Base-by-base conservation (phyloP, 2,888 invertebrate species). In the Megastigmus dorsalis region DNA sequence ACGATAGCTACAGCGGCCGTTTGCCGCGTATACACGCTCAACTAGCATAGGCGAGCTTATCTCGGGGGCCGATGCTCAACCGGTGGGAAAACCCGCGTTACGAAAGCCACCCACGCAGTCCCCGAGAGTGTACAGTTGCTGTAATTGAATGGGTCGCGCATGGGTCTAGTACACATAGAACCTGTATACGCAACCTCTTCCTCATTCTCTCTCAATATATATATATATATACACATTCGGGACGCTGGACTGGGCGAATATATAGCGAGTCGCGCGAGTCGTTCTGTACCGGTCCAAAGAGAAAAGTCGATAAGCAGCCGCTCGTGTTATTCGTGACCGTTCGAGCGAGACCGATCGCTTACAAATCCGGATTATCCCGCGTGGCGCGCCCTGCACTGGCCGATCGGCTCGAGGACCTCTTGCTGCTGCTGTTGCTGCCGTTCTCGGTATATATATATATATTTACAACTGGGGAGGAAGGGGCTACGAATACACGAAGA, bases 361-460 rank as follows among this genome's bases (percentile, higher is more conserved):
- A 76, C 82, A 82, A 83, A 83, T 82, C 82, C 81, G 82, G 83
- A 84, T 83, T 82, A 84, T 83, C 83, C 81, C 69, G 45, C 41
- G 36, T 41, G 71, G 45, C 41, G 36, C 54, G 3, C n/a, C 2
- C 28, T n/a, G 10, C 18, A 43, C 13, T n/a, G 52, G 15, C 54
- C 55, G 65, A 65, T 62, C 62, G 70, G 26, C n/a, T n/a, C 3
- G 9, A 43, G 55, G 36, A 68, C 38, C 68, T 59, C 45, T 20
- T 33, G 66, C n/a, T 66, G 62, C 38, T 33, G 45, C 48, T 30
- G 30, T n/a, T 15, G 48, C n/a, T n/a, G n/a, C n/a, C n/a, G n/a
- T n/a, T n/a, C n/a, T n/a, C n/a, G n/a, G n/a, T n/a, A n/a, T n/a
- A n/a, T n/a, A n/a, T n/a, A n/a, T 48, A 33, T 18, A 23, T 67